A percentile compares a stretch with the other conserved stretches of the same genome.
Evolutionary conservation across 2,113 vertebrate genomes (phyloP).

Genomic region (Rhagologus leucostigma): DNA sequence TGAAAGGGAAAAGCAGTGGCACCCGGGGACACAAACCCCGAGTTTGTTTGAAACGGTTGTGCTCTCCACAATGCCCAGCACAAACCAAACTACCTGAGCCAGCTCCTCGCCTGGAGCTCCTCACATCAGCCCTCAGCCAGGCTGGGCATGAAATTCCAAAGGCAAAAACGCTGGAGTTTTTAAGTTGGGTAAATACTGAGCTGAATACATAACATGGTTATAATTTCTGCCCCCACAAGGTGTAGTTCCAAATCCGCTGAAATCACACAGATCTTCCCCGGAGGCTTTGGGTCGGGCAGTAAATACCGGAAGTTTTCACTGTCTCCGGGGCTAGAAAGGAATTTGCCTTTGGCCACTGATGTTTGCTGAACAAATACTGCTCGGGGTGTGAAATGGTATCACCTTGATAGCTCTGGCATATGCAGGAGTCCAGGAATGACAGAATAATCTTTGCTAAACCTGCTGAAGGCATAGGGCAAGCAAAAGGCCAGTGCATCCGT

Average conservation of each 20-base stretch:
- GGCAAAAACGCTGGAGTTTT: background rate
- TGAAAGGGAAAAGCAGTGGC: background rate
- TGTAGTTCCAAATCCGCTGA: background rate
- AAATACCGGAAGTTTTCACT: background rate
- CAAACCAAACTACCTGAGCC: background rate
- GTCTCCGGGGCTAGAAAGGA: background rate
- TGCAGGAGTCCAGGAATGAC: background rate
- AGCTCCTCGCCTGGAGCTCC: background rate
- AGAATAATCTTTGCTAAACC: conserved; percentile 33
- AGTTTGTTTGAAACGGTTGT: background rate
- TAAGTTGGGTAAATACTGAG: background rate
- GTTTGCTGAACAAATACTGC: conserved; percentile 17
- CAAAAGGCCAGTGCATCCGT: background rate
- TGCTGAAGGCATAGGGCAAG: background rate
- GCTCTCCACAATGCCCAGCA: background rate
- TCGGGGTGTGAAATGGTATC: background rate
- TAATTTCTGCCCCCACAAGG: background rate
- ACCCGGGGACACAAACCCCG: background rate
- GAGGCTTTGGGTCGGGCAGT: background rate
- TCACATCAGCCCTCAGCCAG: background rate
- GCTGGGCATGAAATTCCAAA: background rate
- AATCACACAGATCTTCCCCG: background rate
- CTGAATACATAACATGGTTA: background rate
- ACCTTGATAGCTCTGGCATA: background rate
- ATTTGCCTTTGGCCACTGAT: background rate